Conservation (phyloP, 2,888 invertebrate genomes). For the Mechanitis messenoides region DNA sequence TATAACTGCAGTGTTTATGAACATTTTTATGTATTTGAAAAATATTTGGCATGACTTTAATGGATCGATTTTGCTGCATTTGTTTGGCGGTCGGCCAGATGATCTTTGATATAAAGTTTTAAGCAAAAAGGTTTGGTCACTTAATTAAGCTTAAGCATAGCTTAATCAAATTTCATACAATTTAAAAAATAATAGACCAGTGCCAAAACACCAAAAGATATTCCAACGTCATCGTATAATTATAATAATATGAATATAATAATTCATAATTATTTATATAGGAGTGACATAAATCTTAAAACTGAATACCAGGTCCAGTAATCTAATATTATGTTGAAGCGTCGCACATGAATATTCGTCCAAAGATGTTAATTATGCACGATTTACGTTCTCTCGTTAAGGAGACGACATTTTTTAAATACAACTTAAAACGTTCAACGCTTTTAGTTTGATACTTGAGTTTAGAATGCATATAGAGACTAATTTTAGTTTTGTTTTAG, state of each 20-base stretch:
- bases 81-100: neutral
- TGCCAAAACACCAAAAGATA: too few relatives aligned
- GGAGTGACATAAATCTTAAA: constrained; percentile 23
- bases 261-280: neutral
- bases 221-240: too few relatives aligned
- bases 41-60: neutral
- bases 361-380: constrained; percentile 65
- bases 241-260: too few relatives aligned
- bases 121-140: neutral
- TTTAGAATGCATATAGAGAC: neutral
- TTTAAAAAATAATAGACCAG: too few relatives aligned
- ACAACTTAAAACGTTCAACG: neutral
- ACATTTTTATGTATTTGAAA: neutral
- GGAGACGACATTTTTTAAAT: constrained; percentile 29
- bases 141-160: neutral
- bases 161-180: too few relatives aligned
- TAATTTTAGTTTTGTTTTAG: too few relatives aligned
- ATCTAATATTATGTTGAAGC: constrained; percentile 52
- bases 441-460: neutral
- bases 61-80: neutral
- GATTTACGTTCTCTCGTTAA: constrained; percentile 52
- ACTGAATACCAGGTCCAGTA: constrained; percentile 44
- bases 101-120: neutral
- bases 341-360: constrained; percentile 60
- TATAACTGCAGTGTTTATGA: neutral